Evolutionary conservation across 1,140 invertebrate genomes (phyloP), one percentile per base, ranked within the genome.

Genomic region (Steinernema feltiae): DNA sequence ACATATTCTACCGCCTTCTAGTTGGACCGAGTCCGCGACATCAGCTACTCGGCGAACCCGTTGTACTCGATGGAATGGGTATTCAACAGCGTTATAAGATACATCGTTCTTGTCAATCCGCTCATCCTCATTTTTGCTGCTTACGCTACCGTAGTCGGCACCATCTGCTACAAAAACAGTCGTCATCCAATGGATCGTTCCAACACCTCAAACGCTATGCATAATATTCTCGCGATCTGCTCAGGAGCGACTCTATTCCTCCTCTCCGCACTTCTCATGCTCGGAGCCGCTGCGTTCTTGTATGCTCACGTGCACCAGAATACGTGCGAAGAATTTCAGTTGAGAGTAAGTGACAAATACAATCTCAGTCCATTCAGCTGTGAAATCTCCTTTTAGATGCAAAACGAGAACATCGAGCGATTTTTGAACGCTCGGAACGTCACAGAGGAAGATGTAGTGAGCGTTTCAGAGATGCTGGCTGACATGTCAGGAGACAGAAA

Each of bases 141-240:
- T 63, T 63, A 27, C 24, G 53, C 53, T 27, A 63, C 53, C 24
- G 53, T 63, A 63, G 53, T 63, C 53, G 53, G 53, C 53, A n/a
- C 53, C 12, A 27, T 63, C 53, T 63, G 53, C 53, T 63, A 63
- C 53, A 63, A 63, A 21, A 63, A 63, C 24, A 63, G 53, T 27
- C 53, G 53, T 3, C 53, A 63, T 27, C 53, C 53, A 3, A 63
- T 63, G 53, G 53, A 63, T 27, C 53, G 53, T 12, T 63, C 53
- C 12, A 63, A 15, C 53, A 63, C 53, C 12, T 63, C 53, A 3
- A 63, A 63, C 53, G 53, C 24, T 21, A 63, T 63, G 53, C 53
- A 63, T 21, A 63, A 63, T 7, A 63, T 63, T 21, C 53, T 63
- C 24, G 53, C 53, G 3, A 3, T 63, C 15, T 63, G 53, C 53